A percentile compares a stretch with the other conserved stretches of the same genome.
Evolutionary conservation across 2,797 vertebrate genomes (phyloP).

Genomic region (Bucorvus abyssinicus): DNA sequence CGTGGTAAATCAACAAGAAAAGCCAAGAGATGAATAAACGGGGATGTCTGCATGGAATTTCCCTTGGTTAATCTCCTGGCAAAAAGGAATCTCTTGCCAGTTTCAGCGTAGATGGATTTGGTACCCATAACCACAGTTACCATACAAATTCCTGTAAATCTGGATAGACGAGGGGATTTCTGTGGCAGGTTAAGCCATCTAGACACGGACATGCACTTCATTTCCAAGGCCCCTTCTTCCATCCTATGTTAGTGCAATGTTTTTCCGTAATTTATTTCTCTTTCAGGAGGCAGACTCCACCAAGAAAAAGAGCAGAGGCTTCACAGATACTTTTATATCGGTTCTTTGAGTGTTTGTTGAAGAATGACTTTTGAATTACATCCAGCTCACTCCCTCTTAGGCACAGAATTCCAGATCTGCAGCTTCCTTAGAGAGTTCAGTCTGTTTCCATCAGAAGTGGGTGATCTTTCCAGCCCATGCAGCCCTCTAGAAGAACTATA

Average conservation of each 20-base stretch:
- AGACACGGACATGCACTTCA: neutral
- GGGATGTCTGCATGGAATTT: neutral
- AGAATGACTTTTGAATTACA: neutral
- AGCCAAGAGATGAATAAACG: neutral
- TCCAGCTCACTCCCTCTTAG: neutral
- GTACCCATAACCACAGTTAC: neutral
- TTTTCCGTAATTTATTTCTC: neutral
- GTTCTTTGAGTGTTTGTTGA: neutral
- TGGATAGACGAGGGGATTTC: neutral
- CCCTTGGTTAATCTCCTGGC: neutral
- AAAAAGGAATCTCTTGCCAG: neutral
- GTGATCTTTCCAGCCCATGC: neutral
- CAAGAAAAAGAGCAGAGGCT: neutral
- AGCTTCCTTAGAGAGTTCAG: neutral
- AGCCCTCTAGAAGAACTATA: neutral
- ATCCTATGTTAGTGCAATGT: neutral
- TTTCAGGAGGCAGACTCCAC: neutral
- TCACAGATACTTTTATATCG: neutral
- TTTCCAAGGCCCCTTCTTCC: neutral
- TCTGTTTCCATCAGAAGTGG: neutral
- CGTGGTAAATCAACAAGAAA: neutral
- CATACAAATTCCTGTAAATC: neutral
- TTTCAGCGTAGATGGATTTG: neutral
- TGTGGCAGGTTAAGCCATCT: neutral
- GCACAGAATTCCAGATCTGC: neutral